Base-by-base conservation (phyloP, 2,888 invertebrate genomes). In the Glomeris marginata region DNA sequence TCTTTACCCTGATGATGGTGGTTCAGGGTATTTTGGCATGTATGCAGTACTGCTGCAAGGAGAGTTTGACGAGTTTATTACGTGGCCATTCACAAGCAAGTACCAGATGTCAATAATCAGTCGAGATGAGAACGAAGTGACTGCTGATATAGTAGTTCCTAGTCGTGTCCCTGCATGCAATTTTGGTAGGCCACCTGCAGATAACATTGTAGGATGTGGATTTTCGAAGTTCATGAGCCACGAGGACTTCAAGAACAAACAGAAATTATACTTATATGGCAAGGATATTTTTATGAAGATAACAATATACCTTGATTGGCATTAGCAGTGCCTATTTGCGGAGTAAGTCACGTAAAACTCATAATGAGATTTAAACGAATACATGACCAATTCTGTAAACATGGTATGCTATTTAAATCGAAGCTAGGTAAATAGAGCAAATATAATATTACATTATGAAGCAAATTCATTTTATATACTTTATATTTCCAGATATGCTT, bases 31-130 rank as follows among this genome's bases (percentile, higher is more conserved):
- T 20, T 20, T 58, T 11, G 58, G 58, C 1, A 44, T 60, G 6
- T 58, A 56, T 36, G 52, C 58, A n/a, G 52, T 57, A 3, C 46
- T 60, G 2, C 52, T 60, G 11, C 55, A 56, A 45, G 60, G 60
- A 1, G 53, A 54, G 13, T 56, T 58, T 45, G 60, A 60, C 41
- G 18, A 50, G 5, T 34, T 55, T 1, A 43, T 59, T 8, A 49
- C 53, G 1, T 60, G 60, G 60, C 60, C 60, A 1, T 60, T 60
- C 50, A 51, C 52, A 6, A 56, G 54, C 33, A 54, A 52, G 8
- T 59, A 54, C 50, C 49, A 55, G 8, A 35, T 57, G 36, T 47
- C 52, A 2, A 50, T 57, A 18, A 50, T 54, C 37, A 52, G 42
- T 6, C 20, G 49, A 21, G 44, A 52, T 22, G 43, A 49, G 35